Conservation (phyloP, 1,140 invertebrate species). For the Neuroterus valhalla region DNA sequence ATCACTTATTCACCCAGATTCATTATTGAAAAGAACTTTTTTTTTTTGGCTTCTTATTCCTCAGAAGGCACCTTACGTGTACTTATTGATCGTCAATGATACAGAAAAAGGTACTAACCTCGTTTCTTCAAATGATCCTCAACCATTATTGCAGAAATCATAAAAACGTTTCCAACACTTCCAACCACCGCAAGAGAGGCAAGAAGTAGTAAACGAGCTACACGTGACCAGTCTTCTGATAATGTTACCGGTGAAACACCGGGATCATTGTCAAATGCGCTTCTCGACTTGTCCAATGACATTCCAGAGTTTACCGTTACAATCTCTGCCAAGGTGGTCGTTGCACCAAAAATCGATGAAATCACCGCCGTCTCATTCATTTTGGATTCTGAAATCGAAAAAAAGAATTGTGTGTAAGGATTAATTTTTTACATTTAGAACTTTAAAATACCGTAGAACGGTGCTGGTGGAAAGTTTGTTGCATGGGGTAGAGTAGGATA, state of each 20-base stretch:
- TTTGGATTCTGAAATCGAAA: neutral
- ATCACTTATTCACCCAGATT: too few species aligned
- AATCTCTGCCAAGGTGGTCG: constrained; percentile 54
- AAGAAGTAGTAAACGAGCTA: constrained; percentile 81
- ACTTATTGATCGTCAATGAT: neutral
- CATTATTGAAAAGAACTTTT: too few species aligned
- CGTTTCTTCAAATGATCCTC: constrained; percentile 82
- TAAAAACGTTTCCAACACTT: constrained; percentile 84
- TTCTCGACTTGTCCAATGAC: constrained; percentile 55
- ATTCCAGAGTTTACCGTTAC: constrained; percentile 53
- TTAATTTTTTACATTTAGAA: neutral
- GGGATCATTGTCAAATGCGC: constrained; percentile 56
- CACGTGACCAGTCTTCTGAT: constrained; percentile 81
- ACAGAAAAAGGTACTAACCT: constrained; percentile 71
- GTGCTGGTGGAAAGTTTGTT: too few species aligned
- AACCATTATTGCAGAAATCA: constrained; percentile 85
- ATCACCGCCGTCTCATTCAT: constrained; percentile 38
- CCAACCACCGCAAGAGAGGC: constrained; percentile 81
- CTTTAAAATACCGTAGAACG: too few species aligned
- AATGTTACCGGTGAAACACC: constrained; percentile 79
- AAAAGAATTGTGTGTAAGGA: neutral
- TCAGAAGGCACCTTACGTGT: too few species aligned
- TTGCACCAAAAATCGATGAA: constrained; percentile 48
- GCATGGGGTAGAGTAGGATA: too few species aligned
- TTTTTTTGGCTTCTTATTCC: too few species aligned